Conservation (phyloP, 2,888 invertebrate species). For the Synergus itoensis region DNA sequence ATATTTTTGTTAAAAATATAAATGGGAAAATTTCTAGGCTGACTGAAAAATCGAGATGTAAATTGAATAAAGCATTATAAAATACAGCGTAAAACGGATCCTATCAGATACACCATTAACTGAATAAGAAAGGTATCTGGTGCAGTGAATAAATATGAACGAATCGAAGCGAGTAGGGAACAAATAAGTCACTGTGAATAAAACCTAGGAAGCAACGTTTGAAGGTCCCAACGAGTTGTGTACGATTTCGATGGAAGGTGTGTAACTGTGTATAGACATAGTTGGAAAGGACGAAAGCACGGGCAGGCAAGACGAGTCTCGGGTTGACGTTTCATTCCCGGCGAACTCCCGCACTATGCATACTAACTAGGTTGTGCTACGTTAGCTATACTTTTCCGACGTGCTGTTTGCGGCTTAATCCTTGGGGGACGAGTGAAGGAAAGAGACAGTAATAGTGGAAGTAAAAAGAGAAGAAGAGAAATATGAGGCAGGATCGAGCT, state of each 20-base stretch:
- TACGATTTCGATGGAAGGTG: conserved; percentile 52
- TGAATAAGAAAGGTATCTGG: conserved; percentile 12
- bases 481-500: conserved; percentile 46
- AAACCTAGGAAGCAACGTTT: background rate
- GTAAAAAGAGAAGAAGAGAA: conserved; percentile 51
- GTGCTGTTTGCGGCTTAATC: conserved; percentile 58
- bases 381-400: conserved; percentile 66
- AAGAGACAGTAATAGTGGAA: conserved; percentile 49
- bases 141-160: conserved; percentile 29
- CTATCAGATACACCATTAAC: background rate
- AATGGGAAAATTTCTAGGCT: background rate
- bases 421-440: conserved; percentile 58
- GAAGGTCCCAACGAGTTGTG: conserved; percentile 12
- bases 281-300: conserved; percentile 69
- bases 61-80: conserved; percentile 4
- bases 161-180: conserved; percentile 26
- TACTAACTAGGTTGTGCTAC: conserved; percentile 75
- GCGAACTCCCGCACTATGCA: conserved; percentile 77
- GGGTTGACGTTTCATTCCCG: conserved; percentile 77
- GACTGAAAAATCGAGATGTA: background rate
- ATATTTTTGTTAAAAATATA: too few species aligned
- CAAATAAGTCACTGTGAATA: conserved; percentile 36
- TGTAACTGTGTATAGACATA: conserved; percentile 55
- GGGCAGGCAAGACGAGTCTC: conserved; percentile 76
- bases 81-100: background rate